Conservation (phyloP, 2,888 invertebrate species). For the Apodemia zela region DNA sequence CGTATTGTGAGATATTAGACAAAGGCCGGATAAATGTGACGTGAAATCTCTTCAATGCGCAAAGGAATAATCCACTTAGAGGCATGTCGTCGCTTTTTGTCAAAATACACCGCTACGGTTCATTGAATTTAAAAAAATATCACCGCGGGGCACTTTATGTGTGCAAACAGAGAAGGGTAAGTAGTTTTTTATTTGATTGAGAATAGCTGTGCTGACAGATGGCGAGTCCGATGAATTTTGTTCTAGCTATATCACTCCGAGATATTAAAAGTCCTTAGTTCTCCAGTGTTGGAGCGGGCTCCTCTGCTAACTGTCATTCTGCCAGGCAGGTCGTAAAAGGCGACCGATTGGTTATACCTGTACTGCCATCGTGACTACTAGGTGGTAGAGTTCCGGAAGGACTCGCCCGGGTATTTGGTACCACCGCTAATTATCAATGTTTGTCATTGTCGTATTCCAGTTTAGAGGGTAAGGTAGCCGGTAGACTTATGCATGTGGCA, state of each 20-base stretch:
- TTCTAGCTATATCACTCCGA: constrained; percentile 12
- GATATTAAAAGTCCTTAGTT: too few species aligned
- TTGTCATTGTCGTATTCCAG: too few species aligned
- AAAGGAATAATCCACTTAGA: constrained; percentile 74
- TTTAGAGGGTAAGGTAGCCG: too few species aligned
- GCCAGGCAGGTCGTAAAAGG: too few species aligned
- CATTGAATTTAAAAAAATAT: constrained; percentile 72
- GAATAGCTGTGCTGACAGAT: constrained; percentile 43
- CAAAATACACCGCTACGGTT: constrained; percentile 60
- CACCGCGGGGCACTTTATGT: constrained; percentile 67
- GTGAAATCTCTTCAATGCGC: constrained; percentile 63
- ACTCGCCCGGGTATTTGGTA: too few species aligned
- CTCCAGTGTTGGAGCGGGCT: too few species aligned
- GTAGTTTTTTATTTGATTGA: constrained; percentile 15
- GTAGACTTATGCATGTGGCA: too few species aligned
- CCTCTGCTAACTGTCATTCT: too few species aligned
- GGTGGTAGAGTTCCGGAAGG: too few species aligned
- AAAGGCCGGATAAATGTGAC: constrained; percentile 68
- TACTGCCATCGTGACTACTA: too few species aligned
- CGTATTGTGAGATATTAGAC: constrained; percentile 55
- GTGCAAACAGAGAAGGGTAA: constrained; percentile 58
- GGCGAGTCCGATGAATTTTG: constrained; percentile 38
- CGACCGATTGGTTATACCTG: too few species aligned
- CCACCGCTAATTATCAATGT: too few species aligned
- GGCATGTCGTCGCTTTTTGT: constrained; percentile 70